phyloP scores from a whole-genome alignment of 2,113 vertebrate genomes.

The Romanogobio albipinnatus region DNA sequence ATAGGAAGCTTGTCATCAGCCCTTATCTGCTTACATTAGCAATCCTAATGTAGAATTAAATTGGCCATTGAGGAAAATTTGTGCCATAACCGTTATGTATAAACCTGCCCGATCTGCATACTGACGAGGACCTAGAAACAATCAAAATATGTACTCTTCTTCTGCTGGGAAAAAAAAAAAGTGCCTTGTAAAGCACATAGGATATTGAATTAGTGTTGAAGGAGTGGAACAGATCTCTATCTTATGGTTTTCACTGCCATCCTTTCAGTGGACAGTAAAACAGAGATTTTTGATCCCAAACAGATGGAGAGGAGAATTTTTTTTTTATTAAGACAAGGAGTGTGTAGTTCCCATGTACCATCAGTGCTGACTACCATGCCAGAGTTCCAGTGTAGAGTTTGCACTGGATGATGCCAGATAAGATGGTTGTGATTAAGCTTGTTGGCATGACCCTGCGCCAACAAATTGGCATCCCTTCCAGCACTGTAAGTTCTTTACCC shows the following conservation, averaged over 20 bases:
- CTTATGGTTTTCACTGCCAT: neutral
- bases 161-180: neutral
- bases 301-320: slow-evolving; percentile 16
- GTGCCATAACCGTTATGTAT: neutral
- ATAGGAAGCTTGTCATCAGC: neutral
- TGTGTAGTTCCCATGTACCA: slow-evolving; percentile 7
- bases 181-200: neutral
- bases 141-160: neutral
- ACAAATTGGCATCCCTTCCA: slow-evolving; percentile 9
- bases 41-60: neutral
- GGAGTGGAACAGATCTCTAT: slow-evolving; percentile 21
- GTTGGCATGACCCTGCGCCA: slow-evolving; percentile 24
- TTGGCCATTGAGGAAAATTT: neutral
- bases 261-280: slow-evolving; percentile 16
- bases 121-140: neutral
- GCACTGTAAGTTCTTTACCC: slow-evolving; percentile 14
- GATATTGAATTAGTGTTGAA: slow-evolving; percentile 24
- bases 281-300: slow-evolving; percentile 33
- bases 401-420: slow-evolving; percentile 31
- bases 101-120: neutral
- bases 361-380: slow-evolving; percentile 21
- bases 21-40: neutral
- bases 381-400: slow-evolving; percentile 31
- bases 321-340: slow-evolving; percentile 33
- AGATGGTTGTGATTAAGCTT: slow-evolving; percentile 50